A percentile compares a stretch with the other conserved stretches of the same genome.
These are phyloP conservation scores for Felis catus DNA, from an alignment of 2,113 vertebrate genomes.

Conservation along the genomic window DNA sequence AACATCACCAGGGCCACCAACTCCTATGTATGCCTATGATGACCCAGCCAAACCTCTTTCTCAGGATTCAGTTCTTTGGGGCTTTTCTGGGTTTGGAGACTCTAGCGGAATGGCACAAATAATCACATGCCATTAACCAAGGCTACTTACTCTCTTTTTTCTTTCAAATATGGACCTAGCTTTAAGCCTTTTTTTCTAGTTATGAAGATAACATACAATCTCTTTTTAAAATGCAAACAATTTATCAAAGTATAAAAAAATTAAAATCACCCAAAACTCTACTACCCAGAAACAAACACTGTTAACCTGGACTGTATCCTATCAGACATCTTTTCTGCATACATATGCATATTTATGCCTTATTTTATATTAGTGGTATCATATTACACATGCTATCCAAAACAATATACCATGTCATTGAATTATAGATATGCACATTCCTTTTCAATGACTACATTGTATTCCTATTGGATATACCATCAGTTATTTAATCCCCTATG, in stretches of 20 bases:
- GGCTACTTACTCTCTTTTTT: not conserved
- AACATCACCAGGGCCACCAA: not conserved
- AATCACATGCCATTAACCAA: not conserved
- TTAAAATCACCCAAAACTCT: not conserved
- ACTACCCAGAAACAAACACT: not conserved
- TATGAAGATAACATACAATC: not conserved
- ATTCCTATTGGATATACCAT: not conserved
- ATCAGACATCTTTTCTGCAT: not conserved
- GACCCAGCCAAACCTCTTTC: not conserved
- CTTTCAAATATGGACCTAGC: not conserved
- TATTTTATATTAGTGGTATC: not conserved
- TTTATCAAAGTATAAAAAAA: constrained; percentile 35
- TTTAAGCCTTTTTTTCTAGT: not conserved
- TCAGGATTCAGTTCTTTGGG: not conserved
- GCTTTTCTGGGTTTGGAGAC: not conserved
- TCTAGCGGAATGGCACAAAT: not conserved
- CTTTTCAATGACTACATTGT: not conserved
- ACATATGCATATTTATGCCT: not conserved
- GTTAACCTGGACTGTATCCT: not conserved
- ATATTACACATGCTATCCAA: not conserved
- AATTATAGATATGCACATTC: not conserved
- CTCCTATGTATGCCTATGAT: not conserved
- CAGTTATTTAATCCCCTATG: not conserved
- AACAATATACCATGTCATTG: not conserved
- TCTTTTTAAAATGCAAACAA: not conserved